phyloP scores from a whole-genome alignment of 1,140 invertebrate species.

The Drosophila jambulina region DNA sequence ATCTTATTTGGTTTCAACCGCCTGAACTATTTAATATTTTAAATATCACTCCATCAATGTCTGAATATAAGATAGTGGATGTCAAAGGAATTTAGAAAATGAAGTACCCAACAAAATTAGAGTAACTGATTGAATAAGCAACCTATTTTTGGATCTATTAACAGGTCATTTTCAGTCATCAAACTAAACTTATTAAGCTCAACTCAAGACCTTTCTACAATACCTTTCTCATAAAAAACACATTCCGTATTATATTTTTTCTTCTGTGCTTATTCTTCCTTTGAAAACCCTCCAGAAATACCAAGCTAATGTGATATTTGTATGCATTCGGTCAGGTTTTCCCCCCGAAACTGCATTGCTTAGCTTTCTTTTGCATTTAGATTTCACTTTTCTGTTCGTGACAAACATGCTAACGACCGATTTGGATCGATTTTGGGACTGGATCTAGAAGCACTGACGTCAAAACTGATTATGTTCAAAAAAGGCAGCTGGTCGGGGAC shows the following conservation, averaged over 20 bases:
- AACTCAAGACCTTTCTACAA: not conserved
- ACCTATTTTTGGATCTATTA: slow-evolving; percentile 1
- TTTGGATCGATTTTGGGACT: slow-evolving; percentile 50
- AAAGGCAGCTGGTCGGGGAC: slow-evolving; percentile 22
- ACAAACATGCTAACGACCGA: slow-evolving; percentile 60
- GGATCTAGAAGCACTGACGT: slow-evolving; percentile 36
- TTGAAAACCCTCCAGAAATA: not conserved
- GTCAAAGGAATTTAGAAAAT: slow-evolving; percentile 1
- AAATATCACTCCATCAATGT: slow-evolving; percentile 25
- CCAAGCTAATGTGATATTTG: not conserved
- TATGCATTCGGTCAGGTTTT: slow-evolving; percentile 26
- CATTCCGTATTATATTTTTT: not conserved
- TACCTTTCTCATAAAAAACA: not conserved
- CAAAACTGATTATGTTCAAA: slow-evolving; percentile 44
- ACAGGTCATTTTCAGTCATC: not conserved
- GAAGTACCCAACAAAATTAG: slow-evolving; percentile 6
- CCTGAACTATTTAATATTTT: not conserved
- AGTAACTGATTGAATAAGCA: not conserved
- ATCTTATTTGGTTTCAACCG: not conserved
- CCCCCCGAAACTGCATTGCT: slow-evolving; percentile 22
- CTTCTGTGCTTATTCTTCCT: not conserved
- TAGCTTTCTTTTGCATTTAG: slow-evolving; percentile 29
- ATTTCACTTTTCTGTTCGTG: slow-evolving; percentile 72
- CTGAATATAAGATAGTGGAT: slow-evolving; percentile 9
- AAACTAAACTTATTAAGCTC: not conserved